Percentiles rank a stretch among this genome's conserved stretches.
These are phyloP conservation scores for Heliocidaris erythrogramma DNA, from an alignment of 35 echinoderm and acorn worm genomes.

Conservation along the genomic window DNA sequence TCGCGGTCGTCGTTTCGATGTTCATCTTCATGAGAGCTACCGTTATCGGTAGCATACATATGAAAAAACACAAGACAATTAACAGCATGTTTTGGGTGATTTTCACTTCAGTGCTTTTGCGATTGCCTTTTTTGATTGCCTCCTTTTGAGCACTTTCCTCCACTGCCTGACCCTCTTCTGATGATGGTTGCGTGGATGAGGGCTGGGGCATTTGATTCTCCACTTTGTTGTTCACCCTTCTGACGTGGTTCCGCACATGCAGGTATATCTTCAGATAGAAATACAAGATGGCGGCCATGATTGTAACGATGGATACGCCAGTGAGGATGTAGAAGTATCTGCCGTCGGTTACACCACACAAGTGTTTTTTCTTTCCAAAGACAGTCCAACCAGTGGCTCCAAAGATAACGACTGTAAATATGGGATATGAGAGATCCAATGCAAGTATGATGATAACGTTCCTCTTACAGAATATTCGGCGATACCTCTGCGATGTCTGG, in stretches of 20 bases:
- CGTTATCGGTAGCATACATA: conserved; percentile 26
- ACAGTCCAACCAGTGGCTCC: neutral
- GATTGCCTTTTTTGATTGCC: neutral
- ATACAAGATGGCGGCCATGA: conserved; percentile 33
- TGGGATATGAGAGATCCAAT: neutral
- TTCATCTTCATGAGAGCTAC: neutral
- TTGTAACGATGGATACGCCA: conserved; percentile 3
- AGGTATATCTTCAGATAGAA: conserved; percentile 29
- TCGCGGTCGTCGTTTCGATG: neutral
- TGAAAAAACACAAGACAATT: conserved; percentile 20
- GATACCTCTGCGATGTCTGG: neutral
- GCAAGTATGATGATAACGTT: neutral
- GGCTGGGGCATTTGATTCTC: too few relatives aligned
- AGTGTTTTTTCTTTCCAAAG: neutral
- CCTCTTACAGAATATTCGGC: neutral
- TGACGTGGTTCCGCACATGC: conserved; percentile 36
- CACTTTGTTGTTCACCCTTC: neutral
- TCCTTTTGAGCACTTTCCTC: neutral
- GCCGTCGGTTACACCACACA: neutral
- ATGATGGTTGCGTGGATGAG: neutral
- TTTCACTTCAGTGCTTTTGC: neutral
- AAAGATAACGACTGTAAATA: neutral
- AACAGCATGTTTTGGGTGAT: conserved; percentile 32
- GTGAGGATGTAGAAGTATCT: neutral
- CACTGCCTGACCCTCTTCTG: neutral